Percentiles rank a stretch among this genome's conserved stretches.
Conservation (phyloP, 2,888 invertebrate species). For the Deladenus siricidicola region DNA sequence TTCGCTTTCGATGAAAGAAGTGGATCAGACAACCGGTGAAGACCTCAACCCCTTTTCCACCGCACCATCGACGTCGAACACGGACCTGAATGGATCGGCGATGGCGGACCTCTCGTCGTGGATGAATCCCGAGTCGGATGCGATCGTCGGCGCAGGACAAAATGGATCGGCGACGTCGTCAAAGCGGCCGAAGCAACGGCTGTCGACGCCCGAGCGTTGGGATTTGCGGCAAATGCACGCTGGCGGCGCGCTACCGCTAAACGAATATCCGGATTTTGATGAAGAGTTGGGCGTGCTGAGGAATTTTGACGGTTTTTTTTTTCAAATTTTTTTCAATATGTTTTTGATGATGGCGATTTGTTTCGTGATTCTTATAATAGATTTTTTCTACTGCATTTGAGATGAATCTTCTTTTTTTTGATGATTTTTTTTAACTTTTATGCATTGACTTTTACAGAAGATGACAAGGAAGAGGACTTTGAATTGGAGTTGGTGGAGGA, state of each 20-base stretch:
- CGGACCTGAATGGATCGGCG: slow-evolving; percentile 30
- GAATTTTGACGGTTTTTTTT: slow-evolving; percentile 45
- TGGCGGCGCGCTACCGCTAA: slow-evolving; percentile 66
- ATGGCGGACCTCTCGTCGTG: slow-evolving; percentile 39
- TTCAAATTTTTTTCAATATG: too few relatives aligned
- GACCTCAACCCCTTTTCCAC: slow-evolving; percentile 73
- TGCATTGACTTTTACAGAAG: too few relatives aligned
- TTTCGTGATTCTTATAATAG: too few relatives aligned
- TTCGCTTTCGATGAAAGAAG: slow-evolving; percentile 64
- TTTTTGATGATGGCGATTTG: too few relatives aligned
- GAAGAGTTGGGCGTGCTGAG: slow-evolving; percentile 79
- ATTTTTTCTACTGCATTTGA: too few relatives aligned
- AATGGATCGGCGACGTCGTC: slow-evolving; percentile 12
- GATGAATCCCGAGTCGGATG: slow-evolving; percentile 36
- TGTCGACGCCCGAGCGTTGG: slow-evolving; percentile 91
- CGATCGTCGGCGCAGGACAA: neutral
- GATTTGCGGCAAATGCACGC: slow-evolving; percentile 93
- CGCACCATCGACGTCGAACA: slow-evolving; percentile 29
- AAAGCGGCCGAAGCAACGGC: slow-evolving; percentile 60
- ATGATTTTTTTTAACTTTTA: too few relatives aligned
- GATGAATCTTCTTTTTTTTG: too few relatives aligned
- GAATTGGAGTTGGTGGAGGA: slow-evolving; percentile 98
- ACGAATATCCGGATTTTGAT: slow-evolving; percentile 92
- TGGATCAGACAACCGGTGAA: slow-evolving; percentile 84
- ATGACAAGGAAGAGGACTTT: slow-evolving; percentile 77